Base-by-base conservation (phyloP, 2,797 vertebrate genomes). In the Eurystomus glaucurus region DNA sequence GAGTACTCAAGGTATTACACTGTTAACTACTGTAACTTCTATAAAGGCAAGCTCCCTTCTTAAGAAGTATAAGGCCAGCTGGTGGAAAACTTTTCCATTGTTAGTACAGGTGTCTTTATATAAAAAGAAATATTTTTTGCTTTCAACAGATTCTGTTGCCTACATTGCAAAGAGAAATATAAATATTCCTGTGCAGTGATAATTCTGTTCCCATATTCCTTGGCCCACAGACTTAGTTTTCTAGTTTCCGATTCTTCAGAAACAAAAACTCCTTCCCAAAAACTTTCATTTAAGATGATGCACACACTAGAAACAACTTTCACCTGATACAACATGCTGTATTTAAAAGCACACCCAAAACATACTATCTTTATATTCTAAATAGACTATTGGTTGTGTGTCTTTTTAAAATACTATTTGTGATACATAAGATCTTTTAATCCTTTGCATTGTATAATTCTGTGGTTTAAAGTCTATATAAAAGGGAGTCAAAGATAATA, bases 141-240 rank as follows among this genome's bases (percentile, higher is more conserved):
- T 91, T 93, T 83, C 46, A 62, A 51, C 50, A 48, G 65, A 23
- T 68, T 88, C 88, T 92, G 33, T 77, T 65, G 80, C n/a, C 39
- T 64, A 55, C 45, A 51, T 83, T 80, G 60, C 46, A 97, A 96
- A 87, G 28, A 74, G 15, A 87, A 91, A 85, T 37, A 31, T 39
- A 90, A 66, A 85, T 31, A 62, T 61, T 62, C 54, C 71, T 87
- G 22, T 28, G 85, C 50, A 68, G 25, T 61, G 71, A 94, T 39
- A 93, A 88, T 88, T 92, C 65, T 97, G 61, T 20, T 50, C 28
- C 66, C 29, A 33, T 33, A 70, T 69, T 88, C 62, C 58, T 66
- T 69, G 64, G 57, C 31, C 15, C 39, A 72, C 33, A 92, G 58
- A 81, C 64, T 66, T 78, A 64, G 19, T 26, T 29, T 65, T 83